These are phyloP conservation scores for Sarcophaga subvicina DNA, from an alignment of 2,888 invertebrate genomes.

Conservation along the genomic window DNA sequence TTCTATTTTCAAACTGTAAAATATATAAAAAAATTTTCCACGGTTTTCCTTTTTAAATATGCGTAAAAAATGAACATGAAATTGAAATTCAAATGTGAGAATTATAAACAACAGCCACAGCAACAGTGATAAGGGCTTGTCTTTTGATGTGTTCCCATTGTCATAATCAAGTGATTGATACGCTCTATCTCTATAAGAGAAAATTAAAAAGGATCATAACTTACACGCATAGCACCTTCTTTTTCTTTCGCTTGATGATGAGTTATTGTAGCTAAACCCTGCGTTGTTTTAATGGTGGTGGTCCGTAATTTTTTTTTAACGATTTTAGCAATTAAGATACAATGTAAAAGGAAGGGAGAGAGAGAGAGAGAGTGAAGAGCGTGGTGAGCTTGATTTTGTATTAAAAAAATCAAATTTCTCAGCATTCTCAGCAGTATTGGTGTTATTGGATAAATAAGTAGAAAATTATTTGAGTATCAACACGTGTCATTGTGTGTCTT, in stretches of 20 bases:
- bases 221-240: conserved; percentile 50
- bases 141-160: conserved; percentile 16
- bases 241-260: conserved; percentile 37
- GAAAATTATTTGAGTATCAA: conserved; percentile 68
- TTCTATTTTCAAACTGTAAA: not conserved
- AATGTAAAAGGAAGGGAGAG: not conserved
- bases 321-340: conserved; percentile 79
- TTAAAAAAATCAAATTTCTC: conserved; percentile 38
- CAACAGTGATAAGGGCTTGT: conserved; percentile 57
- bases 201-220: conserved; percentile 51
- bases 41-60: conserved; percentile 54
- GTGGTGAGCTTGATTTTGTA: conserved; percentile 31
- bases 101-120: conserved; percentile 41
- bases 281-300: conserved; percentile 63
- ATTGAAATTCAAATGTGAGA: conserved; percentile 47
- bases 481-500: conserved; percentile 73
- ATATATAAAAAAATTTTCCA: conserved; percentile 47
- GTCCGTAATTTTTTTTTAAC: conserved; percentile 77
- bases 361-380: not conserved
- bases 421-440: conserved; percentile 1
- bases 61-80: conserved; percentile 65
- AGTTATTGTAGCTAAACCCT: conserved; percentile 4
- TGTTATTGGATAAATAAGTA: not conserved
- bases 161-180: conserved; percentile 64
- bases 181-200: not conserved